Evolutionary conservation across 2,797 vertebrate species (phyloP), one percentile per base, ranked within the genome.

Genomic region (Spinibarbus caldwelli): DNA sequence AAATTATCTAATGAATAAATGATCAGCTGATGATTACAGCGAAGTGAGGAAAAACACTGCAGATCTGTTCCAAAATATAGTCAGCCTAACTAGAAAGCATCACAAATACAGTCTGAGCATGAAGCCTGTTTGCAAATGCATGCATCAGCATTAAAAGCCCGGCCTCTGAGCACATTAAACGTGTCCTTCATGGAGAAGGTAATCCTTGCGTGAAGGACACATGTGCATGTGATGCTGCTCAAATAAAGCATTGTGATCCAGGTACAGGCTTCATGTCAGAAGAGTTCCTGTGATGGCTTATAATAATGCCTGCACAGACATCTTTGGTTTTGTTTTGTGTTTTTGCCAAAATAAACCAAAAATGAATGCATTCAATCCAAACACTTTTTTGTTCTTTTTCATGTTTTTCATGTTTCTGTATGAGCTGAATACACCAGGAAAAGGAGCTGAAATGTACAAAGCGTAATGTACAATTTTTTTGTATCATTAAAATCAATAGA

Each of bases 1-100:
- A 85, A 90, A 87, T 83, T 70, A 72, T 59, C 77, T 82, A n/a
- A 83, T 92, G 85, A 93, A 94, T 94, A 89, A 92, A 92, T 92
- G 87, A 93, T 92, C 68, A 70, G 67, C 36, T 19, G 67, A 45
- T 59, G 68, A 82, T 54, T 2, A 62, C 38, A 64, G 59, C 21
- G 6, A 52, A 36, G 12, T 6, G 12, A 31, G 29, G 62, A 34
- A 64, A 19, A 66, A 64, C 59, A 31, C 41, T 36, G 81, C 38
- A 17, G n/a, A 14, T 66, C 59, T 43, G 8, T n/a, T 64, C 6
- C 9, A 19, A 36, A 29, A 41, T 15, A 26, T 11, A 59, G 14
- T 2, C 36, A 62, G 54, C 38, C 26, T 2, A 59, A n/a, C n/a
- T n/a, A n/a, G n/a, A 77, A 34, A 34, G 21, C 73, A 38, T 26